These are phyloP conservation scores for Nomada goodeniana DNA, from an alignment of 2,888 invertebrate genomes.

Conservation along the genomic window DNA sequence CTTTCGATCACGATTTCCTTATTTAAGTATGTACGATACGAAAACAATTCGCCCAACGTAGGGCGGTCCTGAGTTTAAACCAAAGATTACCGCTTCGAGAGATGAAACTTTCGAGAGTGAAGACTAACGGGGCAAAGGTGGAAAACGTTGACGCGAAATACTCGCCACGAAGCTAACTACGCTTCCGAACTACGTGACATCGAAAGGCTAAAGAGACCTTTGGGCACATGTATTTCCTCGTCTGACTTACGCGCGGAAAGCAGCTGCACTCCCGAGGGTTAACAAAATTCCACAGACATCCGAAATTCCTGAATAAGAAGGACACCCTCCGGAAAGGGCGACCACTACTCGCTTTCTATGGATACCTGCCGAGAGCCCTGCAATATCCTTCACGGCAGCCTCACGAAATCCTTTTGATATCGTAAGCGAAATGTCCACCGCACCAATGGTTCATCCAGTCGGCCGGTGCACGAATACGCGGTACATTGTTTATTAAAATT, in stretches of 20 bases:
- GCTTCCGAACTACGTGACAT: background rate
- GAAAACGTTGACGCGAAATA: background rate
- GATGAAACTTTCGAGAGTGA: too few species aligned
- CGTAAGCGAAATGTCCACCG: conserved; percentile 68
- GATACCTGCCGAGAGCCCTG: conserved; percentile 40
- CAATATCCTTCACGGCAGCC: conserved; percentile 52
- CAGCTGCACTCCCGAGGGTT: conserved; percentile 33
- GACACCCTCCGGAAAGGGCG: conserved; percentile 45
- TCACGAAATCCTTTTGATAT: conserved; percentile 68
- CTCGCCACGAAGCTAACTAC: background rate
- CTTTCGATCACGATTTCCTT: too few species aligned
- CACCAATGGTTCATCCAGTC: conserved; percentile 81
- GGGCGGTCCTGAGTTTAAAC: background rate
- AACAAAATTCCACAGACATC: conserved; percentile 51
- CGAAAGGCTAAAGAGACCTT: background rate
- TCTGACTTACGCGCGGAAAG: background rate
- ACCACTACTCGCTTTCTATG: conserved; percentile 27
- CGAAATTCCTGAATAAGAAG: conserved; percentile 56
- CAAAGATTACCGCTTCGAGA: background rate
- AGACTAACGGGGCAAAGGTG: background rate
- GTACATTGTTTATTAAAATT: background rate
- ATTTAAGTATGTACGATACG: background rate
- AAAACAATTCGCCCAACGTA: background rate
- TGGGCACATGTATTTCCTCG: background rate
- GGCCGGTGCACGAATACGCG: conserved; percentile 67